These are phyloP conservation scores for Drosophila lacicola DNA, from an alignment of 2,888 invertebrate genomes.

Conservation along the genomic window DNA sequence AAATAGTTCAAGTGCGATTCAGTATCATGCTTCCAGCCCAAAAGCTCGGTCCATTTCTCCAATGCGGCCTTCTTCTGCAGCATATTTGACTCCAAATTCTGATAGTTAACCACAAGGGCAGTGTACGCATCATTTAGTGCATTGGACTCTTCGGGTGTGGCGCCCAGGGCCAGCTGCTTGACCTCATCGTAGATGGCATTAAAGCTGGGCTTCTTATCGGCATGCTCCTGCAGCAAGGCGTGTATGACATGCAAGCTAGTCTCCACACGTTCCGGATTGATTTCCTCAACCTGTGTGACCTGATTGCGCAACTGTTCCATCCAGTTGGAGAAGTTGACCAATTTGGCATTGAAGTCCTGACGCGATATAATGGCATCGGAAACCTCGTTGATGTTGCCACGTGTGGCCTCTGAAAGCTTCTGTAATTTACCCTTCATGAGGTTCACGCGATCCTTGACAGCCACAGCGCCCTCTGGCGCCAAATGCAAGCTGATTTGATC, in stretches of 20 bases:
- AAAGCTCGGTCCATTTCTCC: conserved; percentile 93
- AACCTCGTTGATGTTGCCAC: conserved; percentile 91
- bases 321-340: conserved; percentile 92
- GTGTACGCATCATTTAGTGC: conserved; percentile 91
- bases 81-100: conserved; percentile 90
- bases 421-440: conserved; percentile 91
- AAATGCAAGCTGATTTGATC: conserved; percentile 92
- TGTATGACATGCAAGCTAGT: conserved; percentile 92
- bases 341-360: conserved; percentile 93
- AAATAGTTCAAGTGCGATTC: conserved; percentile 92
- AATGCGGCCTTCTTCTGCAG: conserved; percentile 90
- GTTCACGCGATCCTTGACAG: conserved; percentile 90
- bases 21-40: conserved; percentile 93
- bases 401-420: conserved; percentile 90
- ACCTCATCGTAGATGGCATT: conserved; percentile 93
- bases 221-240: conserved; percentile 92
- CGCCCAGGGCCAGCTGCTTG: conserved; percentile 89
- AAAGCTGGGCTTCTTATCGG: conserved; percentile 92
- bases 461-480: conserved; percentile 91
- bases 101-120: conserved; percentile 91
- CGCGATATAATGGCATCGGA: conserved; percentile 92
- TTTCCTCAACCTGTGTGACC: conserved; percentile 91
- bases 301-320: conserved; percentile 90
- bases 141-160: conserved; percentile 91
- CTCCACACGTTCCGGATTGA: conserved; percentile 93